Evolutionary conservation across 64 coral and sea anemone genomes (phyloP).

Genomic region (Cladopsammia gracilis): DNA sequence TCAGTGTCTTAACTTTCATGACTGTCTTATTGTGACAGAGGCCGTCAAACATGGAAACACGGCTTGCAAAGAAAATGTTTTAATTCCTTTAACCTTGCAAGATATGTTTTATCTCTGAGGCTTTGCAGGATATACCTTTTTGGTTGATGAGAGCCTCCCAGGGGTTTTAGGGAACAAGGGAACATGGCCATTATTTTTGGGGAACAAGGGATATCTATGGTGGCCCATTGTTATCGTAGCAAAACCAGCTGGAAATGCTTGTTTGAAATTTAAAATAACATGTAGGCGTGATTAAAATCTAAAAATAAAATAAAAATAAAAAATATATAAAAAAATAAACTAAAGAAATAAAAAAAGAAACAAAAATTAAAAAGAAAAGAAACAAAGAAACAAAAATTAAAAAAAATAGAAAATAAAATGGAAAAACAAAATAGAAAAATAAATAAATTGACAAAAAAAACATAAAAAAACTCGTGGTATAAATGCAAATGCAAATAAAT

Average conservation of each 20-base stretch:
- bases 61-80: too few species aligned
- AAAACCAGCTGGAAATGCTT: neutral
- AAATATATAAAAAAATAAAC: neutral
- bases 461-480: neutral
- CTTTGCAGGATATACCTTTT: too few species aligned
- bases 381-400: neutral
- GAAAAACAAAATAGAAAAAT: neutral
- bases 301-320: neutral
- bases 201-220: too few species aligned
- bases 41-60: too few species aligned
- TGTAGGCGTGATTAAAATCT: too few species aligned
- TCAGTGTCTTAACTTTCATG: too few species aligned
- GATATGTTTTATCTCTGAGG: too few species aligned
- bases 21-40: too few species aligned
- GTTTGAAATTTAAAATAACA: neutral
- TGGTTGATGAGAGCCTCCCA: too few species aligned
- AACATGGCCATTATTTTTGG: too few species aligned
- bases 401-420: neutral
- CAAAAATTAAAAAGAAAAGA: neutral
- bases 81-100: too few species aligned
- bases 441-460: neutral
- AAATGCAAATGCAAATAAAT: conserved; percentile 23
- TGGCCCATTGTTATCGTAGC: neutral
- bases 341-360: neutral
- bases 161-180: too few species aligned